Conservation (phyloP, 2,797 vertebrate species). For the Thamnophis elegans region DNA sequence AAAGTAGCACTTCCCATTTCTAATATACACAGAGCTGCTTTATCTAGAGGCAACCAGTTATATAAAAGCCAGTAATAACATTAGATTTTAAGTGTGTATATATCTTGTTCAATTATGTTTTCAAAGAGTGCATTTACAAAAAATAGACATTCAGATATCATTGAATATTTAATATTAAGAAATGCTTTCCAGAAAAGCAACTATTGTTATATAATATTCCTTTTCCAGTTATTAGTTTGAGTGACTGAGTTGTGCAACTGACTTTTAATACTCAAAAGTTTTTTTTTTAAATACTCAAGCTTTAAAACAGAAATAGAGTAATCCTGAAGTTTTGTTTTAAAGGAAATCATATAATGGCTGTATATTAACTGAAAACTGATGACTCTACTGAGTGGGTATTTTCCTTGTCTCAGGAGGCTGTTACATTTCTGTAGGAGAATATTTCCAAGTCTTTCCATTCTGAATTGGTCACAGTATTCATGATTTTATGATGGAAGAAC, state of each 20-base stretch:
- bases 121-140: not conserved
- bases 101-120: conserved; percentile 14
- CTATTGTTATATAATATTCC: not conserved
- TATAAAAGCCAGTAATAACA: conserved; percentile 66
- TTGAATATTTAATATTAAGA: not conserved
- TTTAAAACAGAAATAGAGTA: accelerated
- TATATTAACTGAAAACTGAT: conserved; percentile 10
- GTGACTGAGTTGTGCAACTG: not conserved
- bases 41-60: conserved; percentile 40
- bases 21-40: conserved; percentile 42
- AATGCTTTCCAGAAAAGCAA: accelerated
- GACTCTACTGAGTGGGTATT: not conserved
- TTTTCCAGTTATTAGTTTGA: not conserved
- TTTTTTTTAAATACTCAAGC: not conserved
- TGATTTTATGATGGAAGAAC: not conserved
- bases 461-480: not conserved
- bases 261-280: not conserved
- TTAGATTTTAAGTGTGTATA: conserved; percentile 19
- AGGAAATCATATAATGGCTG: not conserved
- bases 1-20: conserved; percentile 48
- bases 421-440: not conserved
- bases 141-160: accelerated
- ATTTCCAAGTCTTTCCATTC: not conserved
- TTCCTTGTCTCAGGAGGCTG: not conserved
- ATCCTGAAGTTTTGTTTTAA: not conserved